Base-by-base conservation (phyloP, 2,113 vertebrate genomes). In the Ariopsis seemanni region DNA sequence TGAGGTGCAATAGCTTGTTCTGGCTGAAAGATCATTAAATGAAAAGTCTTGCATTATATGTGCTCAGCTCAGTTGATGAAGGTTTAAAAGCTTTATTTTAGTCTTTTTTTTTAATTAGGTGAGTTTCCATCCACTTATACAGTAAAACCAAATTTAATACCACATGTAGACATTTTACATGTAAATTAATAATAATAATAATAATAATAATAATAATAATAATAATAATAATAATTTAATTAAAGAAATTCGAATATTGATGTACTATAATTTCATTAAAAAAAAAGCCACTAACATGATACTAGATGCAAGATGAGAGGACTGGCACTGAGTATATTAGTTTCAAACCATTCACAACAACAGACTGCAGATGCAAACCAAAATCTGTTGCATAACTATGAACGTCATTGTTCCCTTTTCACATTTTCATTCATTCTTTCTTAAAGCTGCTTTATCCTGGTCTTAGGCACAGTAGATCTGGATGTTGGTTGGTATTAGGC, bases 1-100 rank as follows among this genome's bases (percentile, higher is more conserved):
- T 80, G 77, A 67, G 75, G 85, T 79, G 34, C 57, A 25, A 9
- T 85, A 75, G 71, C 84, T 57, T 74, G 84, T 42, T 60, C 84
- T 74, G 8, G 12, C 18, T 57, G 55, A 62, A 62, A 58, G 55
- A 75, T 75, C 55, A 75, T 48, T 75, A 75, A 75, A 75, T 30
- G 53, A 75, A 50, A 82, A 82, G 27, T 42, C 84, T 48, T n/a
- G 20, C 22, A 17, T 18, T 62, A 77, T 75, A 57, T 75, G 71
- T 9, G 30, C 55, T 42, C 27, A 25, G 30, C 30, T 82, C 34
- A 48, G 25, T 34, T 27, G 53, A 62, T 22, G 62, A 62, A 20
- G 9, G 9, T 48, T 42, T 42, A 55, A 5, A 55, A 8, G 27
- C 50, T 58, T 11, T 34, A 6, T 55, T 27, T 52, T 53, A 11